Percentiles rank a stretch among this genome's conserved stretches.
Conservation (phyloP, 1,140 invertebrate genomes). For the Drosophila sechellia region DNA sequence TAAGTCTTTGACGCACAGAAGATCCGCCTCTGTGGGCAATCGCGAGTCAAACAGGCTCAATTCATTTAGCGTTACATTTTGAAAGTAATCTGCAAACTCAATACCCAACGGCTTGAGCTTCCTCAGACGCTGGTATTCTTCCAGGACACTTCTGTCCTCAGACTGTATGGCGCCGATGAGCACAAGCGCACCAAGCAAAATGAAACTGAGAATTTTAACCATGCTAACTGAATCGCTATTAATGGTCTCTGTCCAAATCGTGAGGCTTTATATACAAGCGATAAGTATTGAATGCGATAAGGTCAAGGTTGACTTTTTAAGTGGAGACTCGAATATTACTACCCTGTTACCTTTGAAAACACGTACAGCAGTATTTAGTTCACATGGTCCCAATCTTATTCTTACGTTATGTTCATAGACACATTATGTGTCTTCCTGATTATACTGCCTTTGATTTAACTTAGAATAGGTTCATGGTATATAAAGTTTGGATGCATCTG, state of each 20-base stretch:
- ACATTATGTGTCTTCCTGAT: too few relatives aligned
- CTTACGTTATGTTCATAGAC: too few relatives aligned
- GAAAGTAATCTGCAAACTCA: slow-evolving; percentile 34
- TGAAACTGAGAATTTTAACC: not conserved
- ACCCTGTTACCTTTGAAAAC: too few relatives aligned
- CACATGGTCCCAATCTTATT: too few relatives aligned
- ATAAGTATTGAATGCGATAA: not conserved
- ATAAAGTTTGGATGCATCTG: too few relatives aligned
- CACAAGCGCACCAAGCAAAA: not conserved
- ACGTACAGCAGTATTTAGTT: too few relatives aligned
- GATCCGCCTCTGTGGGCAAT: slow-evolving; percentile 1
- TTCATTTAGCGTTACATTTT: slow-evolving; percentile 7
- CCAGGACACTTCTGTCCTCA: not conserved
- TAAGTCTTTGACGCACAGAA: slow-evolving; percentile 6
- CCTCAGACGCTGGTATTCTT: slow-evolving; percentile 4
- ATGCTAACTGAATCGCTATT: slow-evolving; percentile 3
- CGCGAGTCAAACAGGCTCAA: not conserved
- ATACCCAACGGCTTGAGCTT: slow-evolving; percentile 13
- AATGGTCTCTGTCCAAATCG: too few relatives aligned
- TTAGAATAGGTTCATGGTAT: too few relatives aligned
- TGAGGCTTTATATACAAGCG: not conserved
- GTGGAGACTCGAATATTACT: too few relatives aligned
- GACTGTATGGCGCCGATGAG: not conserved
- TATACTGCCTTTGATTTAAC: too few relatives aligned
- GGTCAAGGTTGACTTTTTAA: too few relatives aligned